Evolutionary conservation across 2,888 invertebrate genomes (phyloP).

Genomic region (Andrena fulva): DNA sequence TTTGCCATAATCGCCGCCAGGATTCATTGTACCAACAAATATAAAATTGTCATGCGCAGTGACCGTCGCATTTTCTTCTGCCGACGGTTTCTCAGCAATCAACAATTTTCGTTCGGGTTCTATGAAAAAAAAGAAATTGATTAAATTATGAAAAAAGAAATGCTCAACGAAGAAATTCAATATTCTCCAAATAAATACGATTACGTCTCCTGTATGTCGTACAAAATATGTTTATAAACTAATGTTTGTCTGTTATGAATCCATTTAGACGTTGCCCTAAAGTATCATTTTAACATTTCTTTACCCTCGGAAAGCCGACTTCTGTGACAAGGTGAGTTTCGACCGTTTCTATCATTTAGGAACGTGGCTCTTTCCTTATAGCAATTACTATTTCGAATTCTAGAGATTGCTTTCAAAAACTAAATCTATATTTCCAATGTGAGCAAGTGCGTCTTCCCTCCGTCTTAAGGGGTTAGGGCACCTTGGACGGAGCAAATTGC

Average conservation of each 20-base stretch:
- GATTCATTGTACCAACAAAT: conserved; percentile 99
- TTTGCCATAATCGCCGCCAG: conserved; percentile 99
- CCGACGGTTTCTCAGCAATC: conserved; percentile 91
- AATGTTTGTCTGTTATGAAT: conserved; percentile 1
- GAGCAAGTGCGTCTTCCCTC: too few relatives aligned
- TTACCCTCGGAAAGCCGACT: not conserved
- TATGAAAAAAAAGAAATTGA: conserved; percentile 73
- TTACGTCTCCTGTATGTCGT: not conserved
- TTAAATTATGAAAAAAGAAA: not conserved
- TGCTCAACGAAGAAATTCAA: not conserved
- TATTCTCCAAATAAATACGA: not conserved
- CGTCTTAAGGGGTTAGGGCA: too few relatives aligned
- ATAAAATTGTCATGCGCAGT: conserved; percentile 91
- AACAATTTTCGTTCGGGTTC: conserved; percentile 96
- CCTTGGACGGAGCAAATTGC: too few relatives aligned
- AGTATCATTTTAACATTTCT: not conserved
- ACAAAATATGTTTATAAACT: not conserved
- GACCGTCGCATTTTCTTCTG: conserved; percentile 82
- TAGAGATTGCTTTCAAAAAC: too few relatives aligned
- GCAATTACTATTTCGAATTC: too few relatives aligned
- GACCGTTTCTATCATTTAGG: too few relatives aligned
- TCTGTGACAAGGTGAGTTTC: too few relatives aligned
- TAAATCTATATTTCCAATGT: too few relatives aligned
- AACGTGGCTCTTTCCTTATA: too few relatives aligned
- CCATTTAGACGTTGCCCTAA: not conserved